phyloP scores from a whole-genome alignment of 2,113 vertebrate genomes.

The Ifrita kowaldi region DNA sequence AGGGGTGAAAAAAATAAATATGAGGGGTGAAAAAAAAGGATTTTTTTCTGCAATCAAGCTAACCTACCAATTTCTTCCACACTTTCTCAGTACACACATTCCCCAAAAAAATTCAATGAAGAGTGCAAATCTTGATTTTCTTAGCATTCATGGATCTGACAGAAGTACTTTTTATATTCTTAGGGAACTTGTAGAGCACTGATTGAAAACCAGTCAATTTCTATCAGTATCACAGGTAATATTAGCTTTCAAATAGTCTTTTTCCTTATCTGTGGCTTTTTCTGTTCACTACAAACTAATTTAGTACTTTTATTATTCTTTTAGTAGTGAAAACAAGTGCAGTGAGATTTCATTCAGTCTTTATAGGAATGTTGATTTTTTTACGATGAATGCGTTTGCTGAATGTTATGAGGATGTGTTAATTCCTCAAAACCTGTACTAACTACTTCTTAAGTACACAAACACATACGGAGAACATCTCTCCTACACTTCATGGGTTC shows the following conservation, averaged over 20 bases:
- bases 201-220: neutral
- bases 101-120: neutral
- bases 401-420: neutral
- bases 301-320: neutral
- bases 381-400: neutral
- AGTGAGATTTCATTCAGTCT: neutral
- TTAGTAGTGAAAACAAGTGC: neutral
- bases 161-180: neutral
- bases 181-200: neutral
- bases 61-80: neutral
- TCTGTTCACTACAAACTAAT: neutral
- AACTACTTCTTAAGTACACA: neutral
- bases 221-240: neutral
- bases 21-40: accelerated
- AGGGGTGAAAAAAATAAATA: neutral
- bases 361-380: neutral
- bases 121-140: neutral
- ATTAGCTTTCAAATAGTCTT: neutral
- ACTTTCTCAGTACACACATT: neutral
- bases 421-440: neutral
- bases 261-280: neutral
- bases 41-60: neutral
- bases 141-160: neutral
- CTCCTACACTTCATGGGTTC: neutral
- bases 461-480: neutral